Evolutionary conservation across 1,140 invertebrate species (phyloP), one percentile per base, ranked within the genome.

Genomic region (Scaptomyza montana): DNA sequence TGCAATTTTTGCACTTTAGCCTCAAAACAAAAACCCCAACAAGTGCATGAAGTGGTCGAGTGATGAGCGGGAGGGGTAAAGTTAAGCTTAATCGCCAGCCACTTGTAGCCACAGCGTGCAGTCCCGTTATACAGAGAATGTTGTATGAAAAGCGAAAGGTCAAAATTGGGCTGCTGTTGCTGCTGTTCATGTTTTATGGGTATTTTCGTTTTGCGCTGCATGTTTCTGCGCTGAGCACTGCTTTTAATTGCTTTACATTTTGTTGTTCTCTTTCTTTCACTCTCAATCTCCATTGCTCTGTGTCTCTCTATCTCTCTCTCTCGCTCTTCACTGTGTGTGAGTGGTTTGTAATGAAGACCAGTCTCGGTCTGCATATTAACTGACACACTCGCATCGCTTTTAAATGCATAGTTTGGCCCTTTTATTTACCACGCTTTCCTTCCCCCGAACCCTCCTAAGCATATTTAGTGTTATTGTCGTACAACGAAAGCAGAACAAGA

Each of bases 181-280:
- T 33, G 30, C 30, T 33, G 30, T 33, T 89, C 84, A 87, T 87
- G 84, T 82, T 87, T 89, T 82, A 87, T 82, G 78, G 74, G 57
- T 57, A 80, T 87, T 80, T 87, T 82, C 79, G 80, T 67, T 89
- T 72, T 56, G 49, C 55, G 60, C 57, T 66, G 43, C 60, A 73
- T 84, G 69, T 77, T 78, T 33, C 59, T 84, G 80, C 67, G 2
- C 33, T 36, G 33, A 50, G 70, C 79, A 70, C 80, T 89, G 85
- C 73, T 89, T 89, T 89, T 89, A 89, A 89, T 89, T 89, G 84
- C 82, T 87, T 87, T 86, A 81, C 81, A 86, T 86, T 82, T 82
- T 74, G 75, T 84, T 82, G 76, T 78, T 78, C 78, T 68, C 62
- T 65, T 28, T 79, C 62, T 72, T 3, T 25, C 21, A 25, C 21